Evolutionary conservation across 2,888 invertebrate species (phyloP), one percentile per base, ranked within the genome.

Genomic region (Drosophila silvestris): DNA sequence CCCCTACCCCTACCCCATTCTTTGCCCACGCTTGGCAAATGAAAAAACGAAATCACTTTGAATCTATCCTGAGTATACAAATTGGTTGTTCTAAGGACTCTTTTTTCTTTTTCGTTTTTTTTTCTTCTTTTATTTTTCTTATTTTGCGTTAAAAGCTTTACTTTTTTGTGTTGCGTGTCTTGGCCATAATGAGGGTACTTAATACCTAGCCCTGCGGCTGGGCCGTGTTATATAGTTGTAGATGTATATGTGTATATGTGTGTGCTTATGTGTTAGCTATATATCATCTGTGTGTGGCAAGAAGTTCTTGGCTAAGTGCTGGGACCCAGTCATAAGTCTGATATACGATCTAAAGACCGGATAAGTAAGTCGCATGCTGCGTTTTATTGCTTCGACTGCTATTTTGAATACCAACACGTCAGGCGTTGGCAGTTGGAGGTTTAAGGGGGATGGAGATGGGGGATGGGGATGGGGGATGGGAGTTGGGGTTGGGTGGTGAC

Each of bases 361-460:
- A 79, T 89, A 89, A 85, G 77, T 77, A 87, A 84, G 79, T 82
- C 81, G 77, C 79, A 77, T 68, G 80, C 83, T 85, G 92, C 83
- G 82, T 85, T 91, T 92, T 92, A 92, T 91, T 87, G 87, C 91
- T 83, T 83, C 75, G 81, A 81, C 84, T 83, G 85, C 84, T 89
- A 86, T 91, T 92, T 92, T 91, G 91, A 91, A 91, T 91, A 84
- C 87, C 85, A 81, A 81, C 84, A 83, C 88, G 84, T 91, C 69
- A 75, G 70, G 51, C 61, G 28, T 30, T 33, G 39, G 51, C 5
- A 26, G 50, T 26, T 47, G 37, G 28, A 19, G 28, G 66, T 47
- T 44, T 14, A 37, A 2, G 37, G 19, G 41, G 19, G 26, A 26
- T 26, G 26, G 26, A 26, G 26, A 26, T 26, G 30, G 35, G 7